Base-by-base conservation (phyloP, 2,797 vertebrate genomes). In the Manis javanica region DNA sequence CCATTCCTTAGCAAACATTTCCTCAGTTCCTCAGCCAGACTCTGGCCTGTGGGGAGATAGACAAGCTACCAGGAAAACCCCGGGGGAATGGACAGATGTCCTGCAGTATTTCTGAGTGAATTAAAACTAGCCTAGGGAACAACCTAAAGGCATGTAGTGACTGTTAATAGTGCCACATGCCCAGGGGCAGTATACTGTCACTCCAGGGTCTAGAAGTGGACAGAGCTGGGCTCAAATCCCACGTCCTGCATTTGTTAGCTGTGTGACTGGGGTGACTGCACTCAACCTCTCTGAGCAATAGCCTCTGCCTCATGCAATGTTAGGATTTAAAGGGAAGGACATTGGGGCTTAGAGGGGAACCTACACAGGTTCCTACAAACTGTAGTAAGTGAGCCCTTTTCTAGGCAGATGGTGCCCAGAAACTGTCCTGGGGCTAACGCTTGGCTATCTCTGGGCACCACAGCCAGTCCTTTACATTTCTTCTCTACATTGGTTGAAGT, bases 71-170 rank as follows among this genome's bases (percentile, higher is more conserved):
- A 53, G 46, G 82, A 92, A 68, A 75, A n/a, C 79, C 87, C 15
- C 46, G 26, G 46, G 46, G 88, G 75, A 84, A 79, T 57, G 61
- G 66, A 90, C 71, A 95, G 77, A 85, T 86, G 92, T 42, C 72
- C 85, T 51, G 82, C 12, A 51, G 0, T n/a, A 66, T 42, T 94
- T 90, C 4, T 59, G 75, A 95, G 66, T 31, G 53, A 78, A 88
- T 61, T 31, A 79, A 94, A 95, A 94, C 94, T 42, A 94, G 90
- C 74, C 55, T 7, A 9, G 23, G 37, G 68, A 84, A 51, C 16
- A 84, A 74, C 69, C 61, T 82, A 7, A 29, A 87, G n/a, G 66
- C 1, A 3, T 1, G 49, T 2, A 59, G 71, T 68, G 87, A 64
- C 90, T 66, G 49, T 55, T 82, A 21, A 23, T 14, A 29, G 11